phyloP scores from a whole-genome alignment of 23 tunicate species.

The Styela plicata region DNA sequence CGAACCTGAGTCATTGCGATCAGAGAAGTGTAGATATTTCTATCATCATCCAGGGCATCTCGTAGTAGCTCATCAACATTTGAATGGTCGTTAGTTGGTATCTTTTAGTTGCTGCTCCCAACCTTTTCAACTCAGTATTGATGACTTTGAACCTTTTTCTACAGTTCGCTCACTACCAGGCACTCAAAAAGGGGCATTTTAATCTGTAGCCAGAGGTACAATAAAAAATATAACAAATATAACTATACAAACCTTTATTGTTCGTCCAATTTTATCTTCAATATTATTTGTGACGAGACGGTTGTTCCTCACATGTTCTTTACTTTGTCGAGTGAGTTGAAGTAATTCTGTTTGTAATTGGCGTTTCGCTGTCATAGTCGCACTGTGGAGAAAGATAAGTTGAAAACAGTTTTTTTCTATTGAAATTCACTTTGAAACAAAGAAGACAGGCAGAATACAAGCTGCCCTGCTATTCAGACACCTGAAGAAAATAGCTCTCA shows the following conservation, averaged over 20 bases:
- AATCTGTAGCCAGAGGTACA: no score
- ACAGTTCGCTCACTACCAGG: no score
- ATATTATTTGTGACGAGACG: slow-evolving; percentile 18
- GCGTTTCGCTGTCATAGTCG: neutral
- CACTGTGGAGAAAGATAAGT: neutral
- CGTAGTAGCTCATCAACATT: no score
- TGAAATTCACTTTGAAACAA: neutral
- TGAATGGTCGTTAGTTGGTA: no score
- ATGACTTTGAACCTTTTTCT: no score
- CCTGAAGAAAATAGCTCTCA: neutral
- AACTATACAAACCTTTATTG: slow-evolving; percentile 7
- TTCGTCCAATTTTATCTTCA: slow-evolving; percentile 28
- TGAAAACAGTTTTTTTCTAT: neutral
- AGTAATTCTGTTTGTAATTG: slow-evolving; percentile 7
- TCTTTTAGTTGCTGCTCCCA: no score
- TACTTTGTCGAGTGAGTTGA: slow-evolving; percentile 26
- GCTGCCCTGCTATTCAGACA: no score
- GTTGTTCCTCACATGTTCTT: slow-evolving; percentile 38
- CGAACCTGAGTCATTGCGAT: no score
- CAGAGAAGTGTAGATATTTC: no score
- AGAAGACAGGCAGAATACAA: neutral
- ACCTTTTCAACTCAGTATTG: no score
- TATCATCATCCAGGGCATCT: no score
- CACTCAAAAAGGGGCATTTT: no score
- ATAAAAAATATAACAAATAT: neutral